phyloP scores from a whole-genome alignment of 2,113 vertebrate species.

The Physeter macrocephalus region DNA sequence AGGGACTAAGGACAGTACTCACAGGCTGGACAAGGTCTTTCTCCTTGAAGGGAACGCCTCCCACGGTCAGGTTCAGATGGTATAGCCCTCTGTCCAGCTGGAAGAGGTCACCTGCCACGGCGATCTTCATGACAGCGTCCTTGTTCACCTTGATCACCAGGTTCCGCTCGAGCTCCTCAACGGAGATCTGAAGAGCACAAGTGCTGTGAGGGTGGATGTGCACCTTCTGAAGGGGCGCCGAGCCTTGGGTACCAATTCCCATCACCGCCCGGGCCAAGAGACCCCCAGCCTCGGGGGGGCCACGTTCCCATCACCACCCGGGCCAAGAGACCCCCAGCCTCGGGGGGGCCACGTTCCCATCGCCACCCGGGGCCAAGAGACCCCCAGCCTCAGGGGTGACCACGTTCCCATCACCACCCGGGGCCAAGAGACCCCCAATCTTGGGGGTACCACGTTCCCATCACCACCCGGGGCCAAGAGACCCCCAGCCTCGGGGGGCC shows the following conservation, averaged over 20 bases:
- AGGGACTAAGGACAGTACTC: slow-evolving; percentile 40
- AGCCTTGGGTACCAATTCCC: accelerated
- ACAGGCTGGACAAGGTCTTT: slow-evolving; percentile 89
- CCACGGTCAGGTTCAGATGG: slow-evolving; percentile 95
- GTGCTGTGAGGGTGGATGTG: not conserved
- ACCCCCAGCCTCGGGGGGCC: not conserved
- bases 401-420: too few species aligned
- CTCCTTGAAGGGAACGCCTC: slow-evolving; percentile 92
- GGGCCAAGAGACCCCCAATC: too few species aligned
- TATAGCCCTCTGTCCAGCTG: slow-evolving; percentile 89
- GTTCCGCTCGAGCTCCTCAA: slow-evolving; percentile 92
- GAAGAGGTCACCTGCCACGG: slow-evolving; percentile 91
- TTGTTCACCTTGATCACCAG: slow-evolving; percentile 95
- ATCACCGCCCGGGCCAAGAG: not conserved
- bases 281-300: not conserved
- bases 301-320: not conserved
- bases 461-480: not conserved
- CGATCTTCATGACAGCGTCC: slow-evolving; percentile 98
- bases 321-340: not conserved
- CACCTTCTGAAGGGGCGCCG: not conserved
- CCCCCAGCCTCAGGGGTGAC: not conserved
- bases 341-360: accelerated
- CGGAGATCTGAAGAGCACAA: slow-evolving; percentile 87
- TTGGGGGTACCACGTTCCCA: accelerated
- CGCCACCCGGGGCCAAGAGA: not conserved